Conservation (phyloP, 2,888 invertebrate genomes). For the Acrobasis consociella region DNA sequence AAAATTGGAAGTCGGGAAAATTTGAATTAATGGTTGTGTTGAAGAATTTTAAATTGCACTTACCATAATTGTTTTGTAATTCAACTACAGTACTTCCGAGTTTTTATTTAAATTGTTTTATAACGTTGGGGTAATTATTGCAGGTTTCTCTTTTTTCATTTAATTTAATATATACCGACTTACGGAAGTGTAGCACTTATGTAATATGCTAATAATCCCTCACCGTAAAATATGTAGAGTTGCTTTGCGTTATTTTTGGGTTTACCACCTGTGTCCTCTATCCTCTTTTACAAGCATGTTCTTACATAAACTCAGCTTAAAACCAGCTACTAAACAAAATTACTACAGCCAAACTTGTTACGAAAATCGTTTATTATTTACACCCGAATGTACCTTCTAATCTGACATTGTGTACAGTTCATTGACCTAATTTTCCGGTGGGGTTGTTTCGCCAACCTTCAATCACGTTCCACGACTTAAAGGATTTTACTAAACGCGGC, state of each 20-base stretch:
- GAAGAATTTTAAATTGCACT: conserved; percentile 7
- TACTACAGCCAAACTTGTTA: conserved; percentile 31
- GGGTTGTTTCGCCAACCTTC: conserved; percentile 48
- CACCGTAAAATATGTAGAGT: neutral
- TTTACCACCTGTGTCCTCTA: neutral
- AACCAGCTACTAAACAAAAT: conserved; percentile 20
- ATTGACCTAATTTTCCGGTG: conserved; percentile 41
- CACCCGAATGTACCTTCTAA: conserved; percentile 6
- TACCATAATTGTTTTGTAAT: conserved; percentile 8
- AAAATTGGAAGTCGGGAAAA: conserved; percentile 32
- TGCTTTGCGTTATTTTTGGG: conserved; percentile 4
- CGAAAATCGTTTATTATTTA: conserved; percentile 18
- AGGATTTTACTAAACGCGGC: conserved; percentile 49
- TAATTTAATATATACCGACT: neutral
- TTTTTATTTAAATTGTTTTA: neutral
- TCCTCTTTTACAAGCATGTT: neutral
- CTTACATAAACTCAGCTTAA: conserved; percentile 1
- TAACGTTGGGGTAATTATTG: neutral
- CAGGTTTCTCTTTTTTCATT: neutral
- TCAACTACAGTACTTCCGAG: neutral
- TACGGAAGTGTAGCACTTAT: neutral
- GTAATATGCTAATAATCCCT: neutral
- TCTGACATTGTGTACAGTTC: conserved; percentile 31
- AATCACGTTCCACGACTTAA: conserved; percentile 55
- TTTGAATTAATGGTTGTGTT: conserved; percentile 36